Evolutionary conservation across 53 echinoderm and acorn worm genomes (phyloP).

Genomic region (Echinarachnius parma): DNA sequence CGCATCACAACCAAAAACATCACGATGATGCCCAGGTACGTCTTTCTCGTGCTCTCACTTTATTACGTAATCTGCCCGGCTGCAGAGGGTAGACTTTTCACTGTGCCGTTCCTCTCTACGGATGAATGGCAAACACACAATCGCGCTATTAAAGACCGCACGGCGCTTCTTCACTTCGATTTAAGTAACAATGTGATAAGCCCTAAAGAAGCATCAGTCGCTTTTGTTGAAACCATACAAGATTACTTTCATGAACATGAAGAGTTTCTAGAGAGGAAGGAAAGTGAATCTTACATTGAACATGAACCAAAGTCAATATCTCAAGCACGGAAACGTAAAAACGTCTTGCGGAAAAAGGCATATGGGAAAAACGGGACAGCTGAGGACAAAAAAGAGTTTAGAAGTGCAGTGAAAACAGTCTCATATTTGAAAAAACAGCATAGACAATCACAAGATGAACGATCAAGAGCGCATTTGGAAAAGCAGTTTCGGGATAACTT

Average conservation of each 20-base stretch:
- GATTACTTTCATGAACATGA: no score
- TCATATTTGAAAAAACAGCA: slow-evolving; percentile 16
- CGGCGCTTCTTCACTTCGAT: no score
- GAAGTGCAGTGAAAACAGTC: slow-evolving; percentile 23
- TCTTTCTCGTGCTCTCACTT: neutral
- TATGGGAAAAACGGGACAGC: slow-evolving; percentile 19
- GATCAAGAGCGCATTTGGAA: neutral
- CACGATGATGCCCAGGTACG: neutral
- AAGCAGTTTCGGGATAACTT: slow-evolving; percentile 11
- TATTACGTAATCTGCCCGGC: neutral
- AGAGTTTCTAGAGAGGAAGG: no score
- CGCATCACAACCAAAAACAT: neutral
- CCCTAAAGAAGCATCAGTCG: no score
- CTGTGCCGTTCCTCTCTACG: no score
- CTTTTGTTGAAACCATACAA: no score
- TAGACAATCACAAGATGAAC: neutral
- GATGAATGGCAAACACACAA: no score
- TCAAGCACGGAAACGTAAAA: slow-evolving; percentile 39
- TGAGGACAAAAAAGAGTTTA: slow-evolving; percentile 18
- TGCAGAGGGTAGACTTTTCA: no score
- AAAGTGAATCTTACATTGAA: slow-evolving; percentile 25
- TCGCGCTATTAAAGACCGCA: no score
- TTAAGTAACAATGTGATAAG: no score
- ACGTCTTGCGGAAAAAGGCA: slow-evolving; percentile 1
- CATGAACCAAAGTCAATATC: slow-evolving; percentile 24